These are phyloP conservation scores for Genyomyrus donnyi DNA, from an alignment of 2,113 vertebrate genomes.

Conservation along the genomic window DNA sequence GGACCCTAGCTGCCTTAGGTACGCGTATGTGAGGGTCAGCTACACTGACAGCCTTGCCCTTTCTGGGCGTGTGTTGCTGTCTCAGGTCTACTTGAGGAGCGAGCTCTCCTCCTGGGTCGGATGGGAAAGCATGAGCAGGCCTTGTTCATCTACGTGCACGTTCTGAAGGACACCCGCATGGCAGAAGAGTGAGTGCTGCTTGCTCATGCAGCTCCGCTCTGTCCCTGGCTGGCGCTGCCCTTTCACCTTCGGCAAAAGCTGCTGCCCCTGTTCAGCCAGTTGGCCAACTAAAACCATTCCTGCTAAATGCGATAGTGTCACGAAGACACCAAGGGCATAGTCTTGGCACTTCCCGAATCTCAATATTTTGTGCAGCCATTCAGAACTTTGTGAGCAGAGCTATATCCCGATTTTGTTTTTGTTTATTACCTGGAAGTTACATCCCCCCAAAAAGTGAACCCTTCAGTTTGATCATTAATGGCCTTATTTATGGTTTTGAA, in stretches of 20 bases:
- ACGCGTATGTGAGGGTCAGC: neutral
- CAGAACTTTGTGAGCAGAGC: neutral
- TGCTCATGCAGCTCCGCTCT: no score
- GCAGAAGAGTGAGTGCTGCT: conserved; percentile 77
- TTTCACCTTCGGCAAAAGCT: no score
- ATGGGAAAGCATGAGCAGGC: conserved; percentile 98
- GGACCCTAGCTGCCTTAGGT: neutral
- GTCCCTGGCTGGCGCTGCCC: neutral
- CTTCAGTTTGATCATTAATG: neutral
- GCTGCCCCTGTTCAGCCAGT: neutral
- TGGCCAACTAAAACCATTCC: neutral
- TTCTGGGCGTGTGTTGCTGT: neutral
- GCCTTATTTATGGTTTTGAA: neutral
- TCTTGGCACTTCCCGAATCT: neutral
- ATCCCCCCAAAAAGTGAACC: neutral
- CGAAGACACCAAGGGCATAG: neutral
- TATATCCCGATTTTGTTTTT: neutral
- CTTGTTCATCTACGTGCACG: conserved; percentile 93
- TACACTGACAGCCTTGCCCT: neutral
- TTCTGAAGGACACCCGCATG: conserved; percentile 84
- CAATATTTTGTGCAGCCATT: neutral
- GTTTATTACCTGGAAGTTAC: neutral
- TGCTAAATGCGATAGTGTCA: neutral
- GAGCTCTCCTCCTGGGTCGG: conserved; percentile 84
- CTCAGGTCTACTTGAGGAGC: conserved; percentile 86